Evolutionary conservation across 2,113 vertebrate genomes (phyloP).

Genomic region (Takifugu bimaculatus): DNA sequence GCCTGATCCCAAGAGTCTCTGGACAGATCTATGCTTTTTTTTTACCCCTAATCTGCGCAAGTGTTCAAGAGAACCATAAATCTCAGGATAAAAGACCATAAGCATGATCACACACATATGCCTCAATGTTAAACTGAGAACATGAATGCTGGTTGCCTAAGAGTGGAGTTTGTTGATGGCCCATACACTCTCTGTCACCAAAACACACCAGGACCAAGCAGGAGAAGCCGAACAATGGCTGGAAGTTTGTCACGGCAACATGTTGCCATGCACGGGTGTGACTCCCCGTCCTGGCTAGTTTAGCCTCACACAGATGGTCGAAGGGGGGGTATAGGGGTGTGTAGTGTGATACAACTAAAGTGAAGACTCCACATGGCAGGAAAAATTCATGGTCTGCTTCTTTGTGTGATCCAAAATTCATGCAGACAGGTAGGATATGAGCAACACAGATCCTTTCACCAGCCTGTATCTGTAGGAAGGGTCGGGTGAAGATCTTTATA

Average conservation of each 20-base stretch:
- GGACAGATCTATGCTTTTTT: too few species aligned
- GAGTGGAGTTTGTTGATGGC: conserved; percentile 43
- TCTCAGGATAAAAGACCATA: too few species aligned
- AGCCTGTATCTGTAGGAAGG: conserved; percentile 5
- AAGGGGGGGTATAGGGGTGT: conserved; percentile 22
- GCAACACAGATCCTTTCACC: conserved; percentile 22
- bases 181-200: conserved; percentile 52
- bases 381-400: neutral
- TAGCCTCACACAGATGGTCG: conserved; percentile 50
- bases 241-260: conserved; percentile 64
- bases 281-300: conserved; percentile 39
- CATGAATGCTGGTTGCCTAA: conserved; percentile 30
- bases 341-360: conserved; percentile 16
- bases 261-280: conserved; percentile 29
- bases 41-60: too few species aligned
- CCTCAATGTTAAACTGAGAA: too few species aligned
- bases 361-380: conserved; percentile 1
- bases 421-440: neutral
- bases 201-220: conserved; percentile 46
- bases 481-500: conserved; percentile 7
- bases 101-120: too few species aligned
- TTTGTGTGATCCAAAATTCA: conserved; percentile 3
- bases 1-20: too few species aligned
- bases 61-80: too few species aligned
- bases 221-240: conserved; percentile 29